These are phyloP conservation scores for Leucosticte australis DNA, from an alignment of 2,113 vertebrate species.

Conservation along the genomic window DNA sequence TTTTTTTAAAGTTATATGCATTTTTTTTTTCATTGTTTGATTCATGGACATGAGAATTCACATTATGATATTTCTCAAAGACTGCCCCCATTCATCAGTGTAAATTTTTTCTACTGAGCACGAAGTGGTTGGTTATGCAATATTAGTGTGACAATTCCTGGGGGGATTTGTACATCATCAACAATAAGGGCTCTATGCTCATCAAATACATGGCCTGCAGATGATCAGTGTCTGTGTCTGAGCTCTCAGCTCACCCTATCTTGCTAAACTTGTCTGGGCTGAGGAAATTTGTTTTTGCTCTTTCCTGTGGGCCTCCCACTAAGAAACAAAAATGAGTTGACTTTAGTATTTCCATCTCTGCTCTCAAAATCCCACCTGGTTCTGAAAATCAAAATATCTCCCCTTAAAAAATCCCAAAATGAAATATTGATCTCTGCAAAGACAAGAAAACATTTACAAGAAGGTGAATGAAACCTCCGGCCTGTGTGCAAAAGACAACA, in stretches of 20 bases:
- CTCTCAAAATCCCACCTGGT: neutral
- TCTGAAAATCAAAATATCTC: neutral
- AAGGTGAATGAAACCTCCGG: neutral
- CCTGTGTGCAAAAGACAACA: neutral
- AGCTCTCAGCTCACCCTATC: neutral
- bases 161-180: neutral
- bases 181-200: slow-evolving; percentile 28
- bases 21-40: neutral
- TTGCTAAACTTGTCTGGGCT: slow-evolving; percentile 35
- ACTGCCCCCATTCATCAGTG: neutral
- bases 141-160: neutral
- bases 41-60: neutral
- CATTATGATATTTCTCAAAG: neutral
- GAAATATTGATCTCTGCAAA: neutral
- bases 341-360: slow-evolving; percentile 17
- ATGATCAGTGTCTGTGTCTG: neutral
- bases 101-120: neutral
- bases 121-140: neutral
- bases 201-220: neutral
- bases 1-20: neutral
- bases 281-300: slow-evolving; percentile 1
- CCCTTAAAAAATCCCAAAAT: neutral
- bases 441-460: neutral
- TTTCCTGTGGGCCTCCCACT: slow-evolving; percentile 2
- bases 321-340: neutral